Base-by-base conservation (phyloP, 2,797 vertebrate species). In the Sebastes vulpes region DNA sequence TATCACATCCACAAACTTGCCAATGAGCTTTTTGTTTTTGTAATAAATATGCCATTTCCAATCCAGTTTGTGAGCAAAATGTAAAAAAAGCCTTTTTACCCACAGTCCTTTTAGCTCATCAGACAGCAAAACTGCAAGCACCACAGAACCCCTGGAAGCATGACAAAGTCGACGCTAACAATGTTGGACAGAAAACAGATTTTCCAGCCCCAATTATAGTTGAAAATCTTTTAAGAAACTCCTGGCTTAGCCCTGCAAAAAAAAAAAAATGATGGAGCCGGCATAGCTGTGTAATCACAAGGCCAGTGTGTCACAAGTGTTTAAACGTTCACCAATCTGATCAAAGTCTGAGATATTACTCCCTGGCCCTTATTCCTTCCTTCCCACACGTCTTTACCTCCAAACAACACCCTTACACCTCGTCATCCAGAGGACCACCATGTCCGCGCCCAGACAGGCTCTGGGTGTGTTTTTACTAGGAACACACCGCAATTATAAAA, bases 181-280 rank as follows among this genome's bases (percentile, higher is more conserved):
- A 90, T 92, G 79, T 86, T 75, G 81, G 93, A 91, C 92, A 90
- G 88, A 83, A 57, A 89, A 90, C 74, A 70, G 83, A 90, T 95
- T 95, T 92, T 88, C 58, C 42, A 23, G 59, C 66, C 76, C 95
- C 94, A 95, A 96, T 96, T 95, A 96, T 82, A 86, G 85, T 42
- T 71, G 79, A 87, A 95, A 92, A 92, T 91, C 85, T 91, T 91
- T 92, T 79, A 72, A 87, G 78, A 93, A 93, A 86, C 82, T 83
- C 75, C 76, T 75, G 82, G 82, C 85, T 90, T 77, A 87, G 89
- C 75, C 80, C 75, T 68, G 90, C 82, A 91, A 70, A 83, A 79
- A 90, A 42, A 42, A 42, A 18, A 42, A 42, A 25, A 25, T 92
- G 69, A 85, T 80, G 70, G 70, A 87, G 85, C 82, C 72, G 71